Base-by-base conservation (phyloP, 2,113 vertebrate genomes). In the Salvelinus alpinus region DNA sequence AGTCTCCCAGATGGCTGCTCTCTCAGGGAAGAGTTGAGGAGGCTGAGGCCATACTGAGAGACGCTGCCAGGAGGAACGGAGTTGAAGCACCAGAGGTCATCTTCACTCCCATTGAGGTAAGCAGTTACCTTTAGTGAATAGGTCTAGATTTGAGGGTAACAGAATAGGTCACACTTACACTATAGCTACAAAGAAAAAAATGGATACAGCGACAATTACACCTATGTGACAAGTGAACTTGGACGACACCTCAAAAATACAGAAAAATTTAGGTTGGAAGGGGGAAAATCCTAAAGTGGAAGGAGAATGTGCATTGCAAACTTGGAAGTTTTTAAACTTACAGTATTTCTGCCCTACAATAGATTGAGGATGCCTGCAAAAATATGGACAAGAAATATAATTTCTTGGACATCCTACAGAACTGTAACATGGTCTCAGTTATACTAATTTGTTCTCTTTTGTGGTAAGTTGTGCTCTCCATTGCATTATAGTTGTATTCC, bases 1-100 rank as follows among this genome's bases (percentile, higher is more conserved):
- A 96, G 74, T 95, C 95, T 62, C 95, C 95, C 0, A 87, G 94
- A 13, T 96, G 95, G 95, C 78, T 96, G 51, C 84, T 96, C 70
- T 92, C 92, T 71, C 93, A 94, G 80, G 94, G 95, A 0, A 88
- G 90, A 16, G 87, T 93, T 76, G 70, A 88, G 60, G 94, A 96
- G 73, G 95, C 94, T 59, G 94, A 95, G 81, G 83, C 77, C 13
- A 94, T 96, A 70, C 87, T 95, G 79, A 89, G 76, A 76, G 90
- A 82, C 9, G 95, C 95, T 76, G 94, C 95, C 59, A 86, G 87
- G 80, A 85, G 14, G 3, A 96, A 96, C 0, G 83, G 88, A 2
- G 54, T 94, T 4, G 31, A 72, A 47, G 81, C 87, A 1, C 93
- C 94, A 1, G 82, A 92, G 9, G 78, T 91, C 14, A 93, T 95